Percentiles rank a stretch among this genome's conserved stretches.
Conservation (phyloP, 2,797 vertebrate genomes). For the Steatocranus sp. region DNA sequence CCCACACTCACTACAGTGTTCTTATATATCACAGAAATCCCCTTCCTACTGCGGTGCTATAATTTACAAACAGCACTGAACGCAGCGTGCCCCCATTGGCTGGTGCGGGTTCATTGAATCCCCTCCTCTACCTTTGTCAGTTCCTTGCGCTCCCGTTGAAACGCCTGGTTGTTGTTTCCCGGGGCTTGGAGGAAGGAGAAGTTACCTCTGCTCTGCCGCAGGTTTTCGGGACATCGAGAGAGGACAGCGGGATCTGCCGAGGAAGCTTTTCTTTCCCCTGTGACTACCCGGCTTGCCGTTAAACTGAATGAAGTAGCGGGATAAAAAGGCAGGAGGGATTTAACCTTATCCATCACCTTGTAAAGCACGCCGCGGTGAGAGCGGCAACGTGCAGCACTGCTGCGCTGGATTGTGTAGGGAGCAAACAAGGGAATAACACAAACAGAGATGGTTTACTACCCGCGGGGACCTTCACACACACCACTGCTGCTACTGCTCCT, state of each 20-base stretch:
- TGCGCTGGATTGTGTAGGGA: slow-evolving; percentile 12
- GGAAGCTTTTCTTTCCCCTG: background rate
- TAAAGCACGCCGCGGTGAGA: background rate
- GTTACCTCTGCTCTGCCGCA: background rate
- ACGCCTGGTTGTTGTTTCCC: slow-evolving; percentile 56
- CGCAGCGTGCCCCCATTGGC: slow-evolving; percentile 63
- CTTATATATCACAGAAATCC: background rate
- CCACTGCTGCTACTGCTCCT: background rate
- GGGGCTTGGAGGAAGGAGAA: slow-evolving; percentile 28
- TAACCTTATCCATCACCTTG: slow-evolving; percentile 45
- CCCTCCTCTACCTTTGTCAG: slow-evolving; percentile 80
- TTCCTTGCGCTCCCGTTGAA: slow-evolving; percentile 76
- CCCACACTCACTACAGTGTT: background rate
- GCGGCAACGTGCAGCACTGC: slow-evolving; percentile 6
- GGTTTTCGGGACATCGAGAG: background rate
- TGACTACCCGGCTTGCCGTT: background rate
- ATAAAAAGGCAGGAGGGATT: background rate
- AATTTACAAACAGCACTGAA: slow-evolving; percentile 24
- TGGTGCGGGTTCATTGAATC: slow-evolving; percentile 56
- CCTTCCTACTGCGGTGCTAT: accelerated
- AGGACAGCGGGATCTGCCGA: background rate
- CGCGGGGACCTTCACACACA: slow-evolving; percentile 30
- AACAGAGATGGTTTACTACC: slow-evolving; percentile 64
- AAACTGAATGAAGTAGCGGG: background rate
- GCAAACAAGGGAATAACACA: slow-evolving; percentile 37